phyloP scores from a whole-genome alignment of 2,113 vertebrate species.

The Apistogramma diplotaenia region DNA sequence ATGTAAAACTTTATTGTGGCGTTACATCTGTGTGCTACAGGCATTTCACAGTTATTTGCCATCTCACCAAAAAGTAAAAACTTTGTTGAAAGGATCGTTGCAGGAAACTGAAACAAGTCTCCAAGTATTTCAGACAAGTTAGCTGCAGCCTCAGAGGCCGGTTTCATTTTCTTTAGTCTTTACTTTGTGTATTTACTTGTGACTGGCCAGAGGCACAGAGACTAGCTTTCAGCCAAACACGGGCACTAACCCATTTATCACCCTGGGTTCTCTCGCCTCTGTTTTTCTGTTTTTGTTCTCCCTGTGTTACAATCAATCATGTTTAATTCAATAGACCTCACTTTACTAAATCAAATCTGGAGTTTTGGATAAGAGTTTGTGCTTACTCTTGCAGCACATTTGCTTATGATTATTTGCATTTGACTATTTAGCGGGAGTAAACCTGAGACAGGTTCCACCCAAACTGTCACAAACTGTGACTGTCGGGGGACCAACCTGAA shows the following conservation, averaged over 20 bases:
- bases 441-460: conserved; percentile 81
- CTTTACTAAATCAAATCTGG: conserved; percentile 55
- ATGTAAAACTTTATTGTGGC: neutral
- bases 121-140: neutral
- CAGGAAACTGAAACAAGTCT: neutral
- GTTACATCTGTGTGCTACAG: neutral
- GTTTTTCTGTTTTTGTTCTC: conserved; percentile 40
- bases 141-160: neutral
- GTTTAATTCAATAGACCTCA: conserved; percentile 59
- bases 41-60: neutral
- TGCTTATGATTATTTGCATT: conserved; percentile 78
- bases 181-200: conserved; percentile 26
- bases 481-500: conserved; percentile 77
- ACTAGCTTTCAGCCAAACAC: conserved; percentile 45
- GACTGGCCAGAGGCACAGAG: conserved; percentile 6
- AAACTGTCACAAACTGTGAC: conserved; percentile 79
- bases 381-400: conserved; percentile 46
- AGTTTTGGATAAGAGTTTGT: conserved; percentile 53
- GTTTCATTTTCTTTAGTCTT: conserved; percentile 32
- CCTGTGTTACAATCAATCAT: conserved; percentile 54
- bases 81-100: neutral
- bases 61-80: neutral
- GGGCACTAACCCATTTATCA: conserved; percentile 51
- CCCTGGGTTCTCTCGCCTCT: conserved; percentile 20
- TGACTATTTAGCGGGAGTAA: conserved; percentile 76